Evolutionary conservation across 1,140 invertebrate genomes (phyloP).

Genomic region (Calosoma granatense): DNA sequence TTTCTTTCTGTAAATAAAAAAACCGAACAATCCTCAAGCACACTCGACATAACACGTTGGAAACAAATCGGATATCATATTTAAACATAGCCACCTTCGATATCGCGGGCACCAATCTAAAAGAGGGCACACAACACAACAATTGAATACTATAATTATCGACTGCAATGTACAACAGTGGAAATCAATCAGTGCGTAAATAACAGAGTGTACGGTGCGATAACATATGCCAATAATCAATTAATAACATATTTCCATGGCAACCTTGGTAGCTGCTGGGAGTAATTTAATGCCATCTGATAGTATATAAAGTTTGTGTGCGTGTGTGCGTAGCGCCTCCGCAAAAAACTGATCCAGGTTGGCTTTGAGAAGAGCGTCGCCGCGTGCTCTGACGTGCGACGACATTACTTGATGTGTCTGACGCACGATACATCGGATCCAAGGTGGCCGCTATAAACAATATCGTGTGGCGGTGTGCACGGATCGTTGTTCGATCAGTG

Average conservation of each 20-base stretch:
- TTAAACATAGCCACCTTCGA: too few species aligned
- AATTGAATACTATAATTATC: not conserved
- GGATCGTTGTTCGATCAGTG: too few species aligned
- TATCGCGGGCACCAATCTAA: too few species aligned
- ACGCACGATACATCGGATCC: not conserved
- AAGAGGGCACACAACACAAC: too few species aligned
- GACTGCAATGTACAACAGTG: not conserved
- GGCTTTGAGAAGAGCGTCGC: too few species aligned
- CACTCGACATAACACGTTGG: too few species aligned
- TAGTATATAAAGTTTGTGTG: not conserved
- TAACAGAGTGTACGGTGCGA: not conserved
- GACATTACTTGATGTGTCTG: not conserved
- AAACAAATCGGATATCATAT: too few species aligned
- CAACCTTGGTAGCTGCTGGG: not conserved
- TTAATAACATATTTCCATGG: not conserved
- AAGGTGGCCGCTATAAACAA: not conserved
- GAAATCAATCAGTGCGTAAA: not conserved
- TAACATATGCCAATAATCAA: not conserved
- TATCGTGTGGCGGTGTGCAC: not conserved
- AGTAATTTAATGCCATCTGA: not conserved
- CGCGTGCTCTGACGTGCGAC: too few species aligned
- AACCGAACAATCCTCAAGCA: too few species aligned
- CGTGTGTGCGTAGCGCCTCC: not conserved
- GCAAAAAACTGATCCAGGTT: not conserved
- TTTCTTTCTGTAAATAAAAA: too few species aligned